phyloP scores from a whole-genome alignment of 2,797 vertebrate species.

The Tarsius wallacei region DNA sequence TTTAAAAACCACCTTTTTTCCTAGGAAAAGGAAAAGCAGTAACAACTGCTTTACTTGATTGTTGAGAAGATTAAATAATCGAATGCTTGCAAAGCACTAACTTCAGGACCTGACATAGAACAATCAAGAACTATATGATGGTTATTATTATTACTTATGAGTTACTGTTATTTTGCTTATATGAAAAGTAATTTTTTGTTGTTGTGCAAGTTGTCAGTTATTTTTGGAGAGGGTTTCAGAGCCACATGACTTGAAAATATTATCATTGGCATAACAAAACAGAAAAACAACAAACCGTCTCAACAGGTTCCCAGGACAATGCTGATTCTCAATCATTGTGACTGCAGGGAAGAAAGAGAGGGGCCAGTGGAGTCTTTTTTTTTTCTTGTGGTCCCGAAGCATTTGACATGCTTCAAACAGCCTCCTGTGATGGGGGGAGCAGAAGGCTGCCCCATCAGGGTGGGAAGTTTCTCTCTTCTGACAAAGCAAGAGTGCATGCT shows the following conservation, averaged over 20 bases:
- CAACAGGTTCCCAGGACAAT: not conserved
- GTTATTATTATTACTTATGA: not conserved
- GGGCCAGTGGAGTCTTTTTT: not conserved
- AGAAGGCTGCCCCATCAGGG: rapidly evolving
- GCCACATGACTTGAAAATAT: not conserved
- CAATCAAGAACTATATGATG: not conserved
- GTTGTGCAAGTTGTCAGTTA: not conserved
- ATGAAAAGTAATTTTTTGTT: conserved; percentile 33
- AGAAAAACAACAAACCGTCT: not conserved
- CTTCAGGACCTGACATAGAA: not conserved
- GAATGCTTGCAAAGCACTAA: not conserved
- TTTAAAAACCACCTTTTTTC: not conserved
- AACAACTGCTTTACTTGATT: not conserved
- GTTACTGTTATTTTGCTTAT: not conserved
- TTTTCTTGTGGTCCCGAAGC: not conserved
- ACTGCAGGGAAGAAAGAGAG: not conserved
- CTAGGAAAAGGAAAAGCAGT: not conserved
- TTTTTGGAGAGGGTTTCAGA: conserved; percentile 18
- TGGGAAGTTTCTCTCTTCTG: not conserved
- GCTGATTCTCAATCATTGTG: not conserved
- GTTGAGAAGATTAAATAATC: not conserved
- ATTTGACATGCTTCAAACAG: not conserved
- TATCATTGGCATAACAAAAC: not conserved
- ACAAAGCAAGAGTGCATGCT: not conserved
- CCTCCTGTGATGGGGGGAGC: not conserved